Evolutionary conservation across 35 echinoderm and acorn worm genomes (phyloP).

Genomic region (Acanthaster planci): DNA sequence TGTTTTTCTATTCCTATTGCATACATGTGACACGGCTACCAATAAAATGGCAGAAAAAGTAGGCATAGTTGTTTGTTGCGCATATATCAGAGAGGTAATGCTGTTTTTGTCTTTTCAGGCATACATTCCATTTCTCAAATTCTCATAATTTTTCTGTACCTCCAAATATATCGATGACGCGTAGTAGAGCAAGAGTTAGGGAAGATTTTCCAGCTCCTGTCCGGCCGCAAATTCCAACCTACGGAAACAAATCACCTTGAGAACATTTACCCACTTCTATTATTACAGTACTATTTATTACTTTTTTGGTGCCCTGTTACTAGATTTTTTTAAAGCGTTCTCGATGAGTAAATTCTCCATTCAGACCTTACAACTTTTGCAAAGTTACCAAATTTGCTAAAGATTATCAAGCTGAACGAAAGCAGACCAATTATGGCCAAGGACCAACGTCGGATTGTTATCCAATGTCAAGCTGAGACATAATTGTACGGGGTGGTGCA

Average conservation of each 20-base stretch:
- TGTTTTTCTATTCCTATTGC: background rate
- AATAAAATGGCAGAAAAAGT: background rate
- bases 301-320: background rate
- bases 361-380: background rate
- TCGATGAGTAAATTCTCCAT: background rate
- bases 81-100: too few species aligned
- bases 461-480: too few species aligned
- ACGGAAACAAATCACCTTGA: background rate
- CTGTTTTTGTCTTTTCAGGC: too few species aligned
- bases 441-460: too few species aligned
- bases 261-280: background rate
- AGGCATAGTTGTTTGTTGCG: too few species aligned
- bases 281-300: background rate
- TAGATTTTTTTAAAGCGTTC: background rate
- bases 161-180: constrained; percentile 81
- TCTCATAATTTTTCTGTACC: constrained; percentile 37
- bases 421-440: too few species aligned
- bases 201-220: constrained; percentile 91
- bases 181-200: constrained; percentile 72
- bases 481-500: too few species aligned
- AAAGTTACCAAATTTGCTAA: background rate
- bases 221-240: constrained; percentile 92
- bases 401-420: background rate
- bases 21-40: background rate
- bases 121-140: background rate